Evolutionary conservation across 1,140 invertebrate genomes (phyloP).

Genomic region (Drosophila quadrilineata): DNA sequence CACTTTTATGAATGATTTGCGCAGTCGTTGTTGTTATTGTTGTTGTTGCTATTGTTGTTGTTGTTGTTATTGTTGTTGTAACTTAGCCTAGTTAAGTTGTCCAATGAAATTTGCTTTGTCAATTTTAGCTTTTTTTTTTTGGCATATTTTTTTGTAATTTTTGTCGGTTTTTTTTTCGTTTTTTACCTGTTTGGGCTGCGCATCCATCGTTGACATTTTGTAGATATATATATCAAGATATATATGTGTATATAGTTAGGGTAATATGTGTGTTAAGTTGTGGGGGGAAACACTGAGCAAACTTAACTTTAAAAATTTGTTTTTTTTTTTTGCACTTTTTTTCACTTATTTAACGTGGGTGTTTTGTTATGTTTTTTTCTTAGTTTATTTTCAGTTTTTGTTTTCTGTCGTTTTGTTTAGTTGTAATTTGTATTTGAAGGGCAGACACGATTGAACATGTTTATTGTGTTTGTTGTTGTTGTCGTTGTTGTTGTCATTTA

Average conservation of each 20-base stretch:
- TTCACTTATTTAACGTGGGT: too few relatives aligned
- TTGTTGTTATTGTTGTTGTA: constrained; percentile 36
- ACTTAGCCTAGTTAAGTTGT: constrained; percentile 69
- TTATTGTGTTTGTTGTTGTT: constrained; percentile 10
- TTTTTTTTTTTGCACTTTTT: constrained; percentile 22
- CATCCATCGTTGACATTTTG: constrained; percentile 45
- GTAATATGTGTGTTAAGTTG: neutral
- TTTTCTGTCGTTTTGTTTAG: constrained; percentile 10
- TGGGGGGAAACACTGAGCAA: constrained; percentile 1
- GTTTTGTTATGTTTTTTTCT: constrained; percentile 7
- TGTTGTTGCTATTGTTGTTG: constrained; percentile 8
- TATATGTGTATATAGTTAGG: neutral
- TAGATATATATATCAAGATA: neutral
- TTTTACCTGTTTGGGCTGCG: constrained; percentile 68
- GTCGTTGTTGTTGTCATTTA: constrained; percentile 8
- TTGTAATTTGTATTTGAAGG: constrained; percentile 42
- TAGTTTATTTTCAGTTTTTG: constrained; percentile 23
- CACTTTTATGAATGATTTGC: constrained; percentile 49
- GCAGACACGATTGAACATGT: constrained; percentile 26
- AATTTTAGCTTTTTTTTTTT: constrained; percentile 43
- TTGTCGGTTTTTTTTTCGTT: constrained; percentile 34
- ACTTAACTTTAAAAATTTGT: constrained; percentile 9
- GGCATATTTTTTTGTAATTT: constrained; percentile 20
- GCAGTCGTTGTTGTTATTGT: constrained; percentile 4
- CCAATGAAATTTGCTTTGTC: constrained; percentile 36